Conservation (phyloP, 2,113 vertebrate genomes). For the Apaloderma vittatum region DNA sequence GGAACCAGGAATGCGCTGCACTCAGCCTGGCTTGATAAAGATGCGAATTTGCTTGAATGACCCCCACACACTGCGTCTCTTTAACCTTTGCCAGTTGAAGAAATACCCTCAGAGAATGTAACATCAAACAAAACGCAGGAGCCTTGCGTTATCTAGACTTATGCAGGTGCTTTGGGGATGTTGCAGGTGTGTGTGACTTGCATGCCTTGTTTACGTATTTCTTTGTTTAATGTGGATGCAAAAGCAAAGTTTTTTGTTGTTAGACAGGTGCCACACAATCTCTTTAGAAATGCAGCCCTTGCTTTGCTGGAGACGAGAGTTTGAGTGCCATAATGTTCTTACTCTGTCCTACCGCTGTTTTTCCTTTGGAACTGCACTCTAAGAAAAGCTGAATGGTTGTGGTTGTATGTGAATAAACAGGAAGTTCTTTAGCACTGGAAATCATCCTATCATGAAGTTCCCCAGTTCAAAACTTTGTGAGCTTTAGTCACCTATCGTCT, state of each 20-base stretch:
- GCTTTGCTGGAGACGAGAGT: not conserved
- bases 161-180: no score
- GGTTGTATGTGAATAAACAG: not conserved
- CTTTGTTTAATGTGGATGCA: not conserved
- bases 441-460: not conserved
- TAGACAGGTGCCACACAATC: not conserved
- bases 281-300: not conserved
- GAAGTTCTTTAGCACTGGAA: not conserved
- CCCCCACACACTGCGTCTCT: accelerated
- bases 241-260: not conserved
- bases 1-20: accelerated
- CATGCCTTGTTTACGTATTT: not conserved
- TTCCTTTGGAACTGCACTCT: not conserved
- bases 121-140: not conserved
- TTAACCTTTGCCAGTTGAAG: not conserved
- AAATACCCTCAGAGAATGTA: not conserved
- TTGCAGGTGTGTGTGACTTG: not conserved
- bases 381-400: not conserved
- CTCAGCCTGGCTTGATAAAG: no score
- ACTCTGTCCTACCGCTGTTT: not conserved
- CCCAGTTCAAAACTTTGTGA: not conserved
- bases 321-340: not conserved
- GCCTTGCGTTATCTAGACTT: not conserved
- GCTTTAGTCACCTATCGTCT: not conserved
- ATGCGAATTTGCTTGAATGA: not conserved